Base-by-base conservation (phyloP, 2,888 invertebrate species). In the Spisula solida region DNA sequence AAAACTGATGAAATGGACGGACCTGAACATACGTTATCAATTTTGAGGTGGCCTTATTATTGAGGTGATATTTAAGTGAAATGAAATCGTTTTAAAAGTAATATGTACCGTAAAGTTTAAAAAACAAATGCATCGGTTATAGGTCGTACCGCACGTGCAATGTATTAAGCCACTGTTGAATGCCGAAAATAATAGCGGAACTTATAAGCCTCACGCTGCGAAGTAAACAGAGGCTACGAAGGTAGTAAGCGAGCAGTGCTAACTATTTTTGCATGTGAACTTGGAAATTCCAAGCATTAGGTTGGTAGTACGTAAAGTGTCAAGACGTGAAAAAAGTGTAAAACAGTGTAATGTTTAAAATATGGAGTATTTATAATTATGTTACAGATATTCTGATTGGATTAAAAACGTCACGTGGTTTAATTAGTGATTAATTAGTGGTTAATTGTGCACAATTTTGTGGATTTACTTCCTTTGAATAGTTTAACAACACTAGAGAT, bases 211-310 rank as follows among this genome's bases (percentile, higher is more conserved):
- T 34, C 75, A 1, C 6, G 34, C 31, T 31, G 75, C 31, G 75
- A 75, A 34, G 14, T 75, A 34, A 75, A 75, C 75, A 75, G 75
- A 75, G 2, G 18, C 75, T 4, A 8, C 5, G 75, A 34, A 75
- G 75, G 31, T 18, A 18, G 75, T 75, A 16, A 2, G 29, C 8
- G 34, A 12, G 31, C 31, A 75, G 12, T 34, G 34, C 31, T 75
- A 75, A 75, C 75, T 79, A 79, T 85, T 85, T 79, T 85, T 78
- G 55, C 85, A 85, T 79, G 85, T 79, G 78, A 85, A 85, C 85
- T 78, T 85, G 85, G 51, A 51, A 85, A 85, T 79, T 79, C 56
- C 79, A 31, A 75, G 75, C 75, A 75, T 31, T 18, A 20, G 10
- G 75, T 75, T 6, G 10, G 18, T 34, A 34, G 34, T 75, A 31